phyloP scores from a whole-genome alignment of 2,888 invertebrate genomes.

The Lochmaea capreae region DNA sequence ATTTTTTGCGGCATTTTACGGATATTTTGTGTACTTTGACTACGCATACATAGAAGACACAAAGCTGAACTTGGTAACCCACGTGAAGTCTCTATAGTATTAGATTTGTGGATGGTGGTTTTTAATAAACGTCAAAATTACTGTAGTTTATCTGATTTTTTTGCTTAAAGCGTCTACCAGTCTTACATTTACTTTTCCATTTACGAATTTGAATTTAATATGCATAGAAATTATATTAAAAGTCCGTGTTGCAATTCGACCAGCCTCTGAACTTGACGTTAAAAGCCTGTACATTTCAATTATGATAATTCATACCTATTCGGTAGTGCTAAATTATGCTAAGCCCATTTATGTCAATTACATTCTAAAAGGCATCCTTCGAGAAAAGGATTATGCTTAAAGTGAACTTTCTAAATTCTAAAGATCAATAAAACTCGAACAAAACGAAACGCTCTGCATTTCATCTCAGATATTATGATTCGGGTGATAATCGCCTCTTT shows the following conservation, averaged over 20 bases:
- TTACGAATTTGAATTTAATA: not conserved
- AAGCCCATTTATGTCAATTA: conserved; percentile 16
- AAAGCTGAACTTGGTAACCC: too few species aligned
- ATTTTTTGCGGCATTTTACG: too few species aligned
- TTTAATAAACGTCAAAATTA: too few species aligned
- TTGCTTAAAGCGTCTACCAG: too few species aligned
- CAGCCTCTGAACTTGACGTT: not conserved
- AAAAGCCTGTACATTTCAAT: conserved; percentile 11
- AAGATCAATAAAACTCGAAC: conserved; percentile 9
- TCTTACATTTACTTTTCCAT: not conserved
- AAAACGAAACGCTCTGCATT: not conserved
- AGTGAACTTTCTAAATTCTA: conserved; percentile 4
- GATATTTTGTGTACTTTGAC: too few species aligned
- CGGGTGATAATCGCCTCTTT: not conserved
- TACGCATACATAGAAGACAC: too few species aligned
- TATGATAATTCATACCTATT: conserved; percentile 10
- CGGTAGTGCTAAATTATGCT: not conserved
- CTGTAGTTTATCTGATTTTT: too few species aligned
- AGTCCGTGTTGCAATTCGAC: not conserved
- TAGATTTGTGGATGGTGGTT: too few species aligned
- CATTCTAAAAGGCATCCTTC: not conserved
- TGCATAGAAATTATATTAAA: not conserved
- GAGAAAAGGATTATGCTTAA: conserved; percentile 9
- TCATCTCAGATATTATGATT: not conserved
- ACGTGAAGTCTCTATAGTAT: too few species aligned